phyloP scores from a whole-genome alignment of 92 coral and sea anemone species.

The Siderastrea radians region DNA sequence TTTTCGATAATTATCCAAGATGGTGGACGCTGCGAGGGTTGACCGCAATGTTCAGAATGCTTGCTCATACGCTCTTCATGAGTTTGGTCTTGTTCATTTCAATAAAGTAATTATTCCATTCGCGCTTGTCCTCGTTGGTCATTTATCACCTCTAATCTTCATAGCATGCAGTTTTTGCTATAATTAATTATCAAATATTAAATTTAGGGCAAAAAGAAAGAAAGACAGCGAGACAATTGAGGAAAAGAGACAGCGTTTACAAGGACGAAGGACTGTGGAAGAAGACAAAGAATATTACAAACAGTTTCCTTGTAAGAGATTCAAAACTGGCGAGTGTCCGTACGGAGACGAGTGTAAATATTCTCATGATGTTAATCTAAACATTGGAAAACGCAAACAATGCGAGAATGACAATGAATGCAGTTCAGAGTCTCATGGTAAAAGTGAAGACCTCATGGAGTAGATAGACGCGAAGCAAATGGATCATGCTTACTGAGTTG shows the following conservation, averaged over 20 bases:
- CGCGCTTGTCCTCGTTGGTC: no score
- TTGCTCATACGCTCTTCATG: no score
- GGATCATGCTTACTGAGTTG: neutral
- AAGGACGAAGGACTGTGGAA: slow-evolving; percentile 75
- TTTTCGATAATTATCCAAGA: no score
- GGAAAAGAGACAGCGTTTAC: slow-evolving; percentile 87
- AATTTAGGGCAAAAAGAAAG: slow-evolving; percentile 86
- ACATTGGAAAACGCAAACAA: neutral
- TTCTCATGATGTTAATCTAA: slow-evolving; percentile 64
- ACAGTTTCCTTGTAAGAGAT: slow-evolving; percentile 86
- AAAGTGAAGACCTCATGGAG: slow-evolving; percentile 4
- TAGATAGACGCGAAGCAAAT: neutral
- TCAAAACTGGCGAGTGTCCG: slow-evolving; percentile 84
- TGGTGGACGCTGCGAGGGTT: no score
- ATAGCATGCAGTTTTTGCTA: no score
- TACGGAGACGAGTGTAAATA: slow-evolving; percentile 90
- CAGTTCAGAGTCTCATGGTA: neutral
- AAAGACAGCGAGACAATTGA: slow-evolving; percentile 64
- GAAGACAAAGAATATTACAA: slow-evolving; percentile 61
- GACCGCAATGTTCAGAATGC: no score
- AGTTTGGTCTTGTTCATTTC: no score
- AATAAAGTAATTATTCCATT: no score
- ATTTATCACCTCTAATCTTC: no score
- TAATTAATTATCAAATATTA: no score
- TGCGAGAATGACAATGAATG: neutral